phyloP scores from a whole-genome alignment of 1,140 invertebrate species.

The Oscheius sp. region DNA sequence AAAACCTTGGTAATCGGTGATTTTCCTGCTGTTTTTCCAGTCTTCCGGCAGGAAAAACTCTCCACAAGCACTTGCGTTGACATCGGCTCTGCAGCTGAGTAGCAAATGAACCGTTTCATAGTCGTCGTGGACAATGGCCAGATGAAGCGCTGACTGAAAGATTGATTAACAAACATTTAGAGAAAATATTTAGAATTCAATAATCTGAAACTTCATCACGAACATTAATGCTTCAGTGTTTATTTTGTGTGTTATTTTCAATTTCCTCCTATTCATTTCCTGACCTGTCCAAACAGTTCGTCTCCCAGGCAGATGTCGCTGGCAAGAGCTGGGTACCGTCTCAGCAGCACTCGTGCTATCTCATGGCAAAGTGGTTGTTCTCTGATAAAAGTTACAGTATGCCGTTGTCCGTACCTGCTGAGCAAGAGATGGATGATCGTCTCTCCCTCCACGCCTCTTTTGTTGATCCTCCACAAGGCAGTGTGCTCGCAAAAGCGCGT shows the following conservation, averaged over 20 bases:
- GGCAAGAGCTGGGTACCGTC: conserved; percentile 84
- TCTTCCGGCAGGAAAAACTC: conserved; percentile 70
- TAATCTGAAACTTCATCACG: too few species aligned
- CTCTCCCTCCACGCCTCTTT: conserved; percentile 88
- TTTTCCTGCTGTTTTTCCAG: conserved; percentile 74
- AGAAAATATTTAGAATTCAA: not conserved
- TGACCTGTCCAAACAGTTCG: conserved; percentile 80
- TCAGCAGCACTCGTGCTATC: conserved; percentile 81
- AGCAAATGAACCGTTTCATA: conserved; percentile 90
- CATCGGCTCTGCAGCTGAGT: conserved; percentile 79
- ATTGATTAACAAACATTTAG: too few species aligned
- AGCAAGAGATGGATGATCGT: conserved; percentile 88
- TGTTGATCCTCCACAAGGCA: conserved; percentile 94
- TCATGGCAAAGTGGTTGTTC: conserved; percentile 38
- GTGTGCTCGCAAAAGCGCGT: conserved; percentile 68
- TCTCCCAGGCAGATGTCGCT: conserved; percentile 93
- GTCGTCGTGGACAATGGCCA: conserved; percentile 92
- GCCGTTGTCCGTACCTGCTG: conserved; percentile 84
- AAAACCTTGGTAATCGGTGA: conserved; percentile 81
- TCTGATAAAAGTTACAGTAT: conserved; percentile 63
- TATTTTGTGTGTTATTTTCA: not conserved
- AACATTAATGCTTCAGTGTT: too few species aligned
- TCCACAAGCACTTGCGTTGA: conserved; percentile 86
- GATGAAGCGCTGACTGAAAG: conserved; percentile 82
- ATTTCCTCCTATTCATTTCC: not conserved